phyloP scores from a whole-genome alignment of 2,113 vertebrate species.

The Cettia cetti region DNA sequence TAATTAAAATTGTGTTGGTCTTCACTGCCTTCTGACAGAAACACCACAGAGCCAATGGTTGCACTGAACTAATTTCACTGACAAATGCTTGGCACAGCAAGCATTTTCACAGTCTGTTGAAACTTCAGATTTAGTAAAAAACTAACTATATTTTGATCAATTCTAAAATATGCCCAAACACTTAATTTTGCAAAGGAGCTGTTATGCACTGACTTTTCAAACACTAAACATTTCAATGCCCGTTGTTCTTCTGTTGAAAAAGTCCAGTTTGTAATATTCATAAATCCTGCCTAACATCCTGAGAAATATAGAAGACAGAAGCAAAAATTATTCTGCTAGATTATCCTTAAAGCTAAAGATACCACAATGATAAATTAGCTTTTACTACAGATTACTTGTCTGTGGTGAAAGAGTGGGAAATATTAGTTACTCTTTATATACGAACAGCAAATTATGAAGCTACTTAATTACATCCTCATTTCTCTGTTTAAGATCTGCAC shows the following conservation, averaged over 20 bases:
- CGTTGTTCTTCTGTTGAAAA: not conserved
- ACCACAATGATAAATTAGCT: not conserved
- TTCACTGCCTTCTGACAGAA: constrained; percentile 24
- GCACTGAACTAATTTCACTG: constrained; percentile 59
- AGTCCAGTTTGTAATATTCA: not conserved
- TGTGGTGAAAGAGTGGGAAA: not conserved
- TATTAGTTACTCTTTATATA: not conserved
- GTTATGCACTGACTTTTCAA: constrained; percentile 34
- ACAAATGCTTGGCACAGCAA: constrained; percentile 47
- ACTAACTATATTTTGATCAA: constrained; percentile 53
- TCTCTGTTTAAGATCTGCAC: not conserved
- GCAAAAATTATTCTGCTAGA: not conserved
- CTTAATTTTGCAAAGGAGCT: constrained; percentile 66
- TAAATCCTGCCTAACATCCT: not conserved
- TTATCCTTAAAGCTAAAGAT: not conserved
- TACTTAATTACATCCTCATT: not conserved
- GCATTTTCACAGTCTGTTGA: not conserved
- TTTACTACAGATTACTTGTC: not conserved
- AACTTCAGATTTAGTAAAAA: constrained; percentile 62
- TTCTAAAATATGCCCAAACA: constrained; percentile 58
- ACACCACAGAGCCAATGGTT: not conserved
- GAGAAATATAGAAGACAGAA: not conserved
- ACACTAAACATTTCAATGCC: constrained; percentile 16
- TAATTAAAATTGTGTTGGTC: constrained; percentile 60
- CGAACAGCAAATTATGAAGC: not conserved